phyloP scores from a whole-genome alignment of 2,797 vertebrate genomes.

The Champsocephalus esox region DNA sequence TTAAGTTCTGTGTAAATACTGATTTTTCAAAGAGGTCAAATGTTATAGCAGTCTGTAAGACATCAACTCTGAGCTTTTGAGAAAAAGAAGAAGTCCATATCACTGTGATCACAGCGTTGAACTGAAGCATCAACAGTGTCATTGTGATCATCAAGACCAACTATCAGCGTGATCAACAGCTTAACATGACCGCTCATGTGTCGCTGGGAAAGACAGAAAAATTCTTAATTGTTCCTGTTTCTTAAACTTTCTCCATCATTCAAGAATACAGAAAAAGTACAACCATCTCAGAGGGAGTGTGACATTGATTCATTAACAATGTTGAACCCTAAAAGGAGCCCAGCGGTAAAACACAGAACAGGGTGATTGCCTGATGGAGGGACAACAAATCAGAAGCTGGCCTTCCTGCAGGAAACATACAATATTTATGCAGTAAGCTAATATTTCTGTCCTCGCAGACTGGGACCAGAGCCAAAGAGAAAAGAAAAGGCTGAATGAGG shows the following conservation, averaged over 20 bases:
- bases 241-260: conserved; percentile 6
- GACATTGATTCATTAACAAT: conserved; percentile 12
- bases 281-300: neutral
- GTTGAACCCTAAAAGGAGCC: neutral
- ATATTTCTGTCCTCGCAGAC: conserved; percentile 6
- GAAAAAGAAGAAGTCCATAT: neutral
- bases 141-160: neutral
- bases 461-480: neutral
- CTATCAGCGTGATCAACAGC: neutral
- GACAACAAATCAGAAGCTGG: neutral
- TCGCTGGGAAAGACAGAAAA: neutral
- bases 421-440: conserved; percentile 18
- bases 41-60: neutral
- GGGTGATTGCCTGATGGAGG: neutral
- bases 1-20: neutral
- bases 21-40: conserved; percentile 3
- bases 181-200: neutral
- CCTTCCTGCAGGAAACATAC: conserved; percentile 7
- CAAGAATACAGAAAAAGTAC: neutral
- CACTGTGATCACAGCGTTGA: neutral
- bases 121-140: neutral
- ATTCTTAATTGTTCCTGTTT: neutral
- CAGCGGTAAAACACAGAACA: conserved; percentile 10
- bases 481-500: neutral
- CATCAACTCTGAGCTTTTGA: neutral